phyloP scores from a whole-genome alignment of 1,140 invertebrate genomes.

The Armadillidium nasatum region DNA sequence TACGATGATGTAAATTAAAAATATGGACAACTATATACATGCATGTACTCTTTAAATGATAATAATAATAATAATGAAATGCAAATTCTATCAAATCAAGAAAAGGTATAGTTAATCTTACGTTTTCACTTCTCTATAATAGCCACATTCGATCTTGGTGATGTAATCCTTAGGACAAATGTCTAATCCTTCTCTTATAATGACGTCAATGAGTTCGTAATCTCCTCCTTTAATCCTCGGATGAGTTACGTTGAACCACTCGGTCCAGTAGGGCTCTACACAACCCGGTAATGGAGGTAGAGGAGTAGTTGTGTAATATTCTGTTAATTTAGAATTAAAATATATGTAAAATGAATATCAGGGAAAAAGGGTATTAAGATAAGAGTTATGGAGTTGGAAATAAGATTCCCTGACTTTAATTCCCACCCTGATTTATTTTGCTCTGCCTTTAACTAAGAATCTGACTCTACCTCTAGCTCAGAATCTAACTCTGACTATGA shows the following conservation, averaged over 20 bases:
- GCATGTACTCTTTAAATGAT: no score
- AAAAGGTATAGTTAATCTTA: constrained; percentile 1
- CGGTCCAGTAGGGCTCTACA: constrained; percentile 47
- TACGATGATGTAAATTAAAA: background rate
- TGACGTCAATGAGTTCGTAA: constrained; percentile 46
- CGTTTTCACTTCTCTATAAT: constrained; percentile 33
- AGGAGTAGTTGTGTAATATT: constrained; percentile 23
- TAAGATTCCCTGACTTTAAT: no score
- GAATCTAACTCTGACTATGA: no score
- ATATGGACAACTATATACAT: no score
- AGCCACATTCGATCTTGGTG: constrained; percentile 45
- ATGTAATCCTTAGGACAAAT: constrained; percentile 43
- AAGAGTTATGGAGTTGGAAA: no score
- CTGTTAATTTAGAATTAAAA: background rate
- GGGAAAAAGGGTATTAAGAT: no score
- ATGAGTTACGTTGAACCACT: constrained; percentile 49
- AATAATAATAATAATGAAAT: no score
- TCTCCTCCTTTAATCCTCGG: constrained; percentile 47
- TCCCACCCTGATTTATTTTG: no score
- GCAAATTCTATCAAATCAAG: no score
- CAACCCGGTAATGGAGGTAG: constrained; percentile 46
- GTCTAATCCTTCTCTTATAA: constrained; percentile 29
- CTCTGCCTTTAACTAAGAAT: no score
- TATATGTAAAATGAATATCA: no score
- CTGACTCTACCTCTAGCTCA: no score